Percentiles rank a stretch among this genome's conserved stretches.
phyloP scores from a whole-genome alignment of 2,797 vertebrate genomes.

The Aeoliscus strigatus region DNA sequence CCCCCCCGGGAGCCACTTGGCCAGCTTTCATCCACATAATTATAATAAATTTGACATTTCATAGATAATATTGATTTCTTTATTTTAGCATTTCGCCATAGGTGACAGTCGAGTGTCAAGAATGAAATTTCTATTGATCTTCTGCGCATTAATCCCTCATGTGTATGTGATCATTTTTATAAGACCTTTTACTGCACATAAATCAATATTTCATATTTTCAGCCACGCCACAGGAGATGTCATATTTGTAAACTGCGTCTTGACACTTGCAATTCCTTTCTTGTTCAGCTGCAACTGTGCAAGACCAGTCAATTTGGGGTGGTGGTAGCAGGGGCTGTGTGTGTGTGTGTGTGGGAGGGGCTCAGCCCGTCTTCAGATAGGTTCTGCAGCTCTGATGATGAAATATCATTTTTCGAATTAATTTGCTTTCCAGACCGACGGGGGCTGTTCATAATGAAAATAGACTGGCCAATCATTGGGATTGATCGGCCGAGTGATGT shows the following conservation, averaged over 20 bases:
- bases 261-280: slow-evolving; percentile 99
- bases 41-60: slow-evolving; percentile 99
- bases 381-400: slow-evolving; percentile 65
- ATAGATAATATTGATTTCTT: slow-evolving; percentile 99
- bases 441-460: slow-evolving; percentile 68
- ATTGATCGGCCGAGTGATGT: slow-evolving; percentile 60
- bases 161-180: slow-evolving; percentile 99
- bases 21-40: slow-evolving; percentile 99
- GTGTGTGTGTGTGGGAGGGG: too few relatives aligned
- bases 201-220: slow-evolving; percentile 99
- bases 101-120: slow-evolving; percentile 99
- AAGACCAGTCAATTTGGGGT: slow-evolving; percentile 98
- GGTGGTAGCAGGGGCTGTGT: slow-evolving; percentile 84
- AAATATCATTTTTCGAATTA: slow-evolving; percentile 73
- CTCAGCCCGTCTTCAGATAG: slow-evolving; percentile 41
- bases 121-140: slow-evolving; percentile 99
- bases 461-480: slow-evolving; percentile 64
- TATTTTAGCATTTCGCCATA: slow-evolving; percentile 99
- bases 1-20: slow-evolving; percentile 99
- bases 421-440: slow-evolving; percentile 60
- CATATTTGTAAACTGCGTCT: slow-evolving; percentile 99
- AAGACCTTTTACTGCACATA: slow-evolving; percentile 99
- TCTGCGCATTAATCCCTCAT: slow-evolving; percentile 99
- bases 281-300: slow-evolving; percentile 99
- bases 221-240: slow-evolving; percentile 99